Percentiles rank a stretch among this genome's conserved stretches.
Evolutionary conservation across 2,888 invertebrate genomes (phyloP).

Genomic region (Xestia sexstrigata): DNA sequence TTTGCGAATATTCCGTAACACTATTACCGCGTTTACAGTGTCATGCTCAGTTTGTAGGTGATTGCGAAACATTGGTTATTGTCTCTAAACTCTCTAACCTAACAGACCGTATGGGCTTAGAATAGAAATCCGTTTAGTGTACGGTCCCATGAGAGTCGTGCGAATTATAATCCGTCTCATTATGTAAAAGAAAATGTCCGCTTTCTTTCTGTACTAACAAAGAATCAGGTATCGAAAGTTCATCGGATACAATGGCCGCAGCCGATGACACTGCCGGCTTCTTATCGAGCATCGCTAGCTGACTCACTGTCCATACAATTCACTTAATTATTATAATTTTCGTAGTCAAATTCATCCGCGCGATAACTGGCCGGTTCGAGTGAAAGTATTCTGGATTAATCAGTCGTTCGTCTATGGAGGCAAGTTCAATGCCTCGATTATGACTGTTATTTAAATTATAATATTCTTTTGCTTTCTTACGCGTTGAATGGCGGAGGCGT

Average conservation of each 20-base stretch:
- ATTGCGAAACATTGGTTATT: slow-evolving; percentile 78
- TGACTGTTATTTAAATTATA: slow-evolving; percentile 86
- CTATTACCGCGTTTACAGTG: slow-evolving; percentile 66
- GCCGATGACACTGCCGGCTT: slow-evolving; percentile 81
- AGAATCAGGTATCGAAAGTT: slow-evolving; percentile 83
- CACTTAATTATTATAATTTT: slow-evolving; percentile 88
- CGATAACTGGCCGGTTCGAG: slow-evolving; percentile 79
- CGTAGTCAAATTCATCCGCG: slow-evolving; percentile 82
- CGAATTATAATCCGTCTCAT: slow-evolving; percentile 85
- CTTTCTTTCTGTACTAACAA: slow-evolving; percentile 83
- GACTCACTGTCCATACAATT: slow-evolving; percentile 86
- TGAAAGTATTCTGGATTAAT: slow-evolving; percentile 89
- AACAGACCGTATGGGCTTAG: slow-evolving; percentile 66
- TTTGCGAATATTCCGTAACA: slow-evolving; percentile 67
- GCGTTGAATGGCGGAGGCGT: slow-evolving; percentile 76
- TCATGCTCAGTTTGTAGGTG: slow-evolving; percentile 71
- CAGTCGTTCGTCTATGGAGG: slow-evolving; percentile 80
- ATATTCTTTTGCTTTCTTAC: slow-evolving; percentile 81
- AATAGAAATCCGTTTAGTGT: slow-evolving; percentile 74
- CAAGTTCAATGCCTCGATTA: slow-evolving; percentile 90
- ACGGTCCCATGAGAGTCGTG: slow-evolving; percentile 80
- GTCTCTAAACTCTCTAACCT: slow-evolving; percentile 75
- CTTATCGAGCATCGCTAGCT: slow-evolving; percentile 85
- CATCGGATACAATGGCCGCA: slow-evolving; percentile 80
- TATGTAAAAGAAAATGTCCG: slow-evolving; percentile 82